phyloP scores from a whole-genome alignment of 2,113 vertebrate genomes.

The Noctilio leporinus region DNA sequence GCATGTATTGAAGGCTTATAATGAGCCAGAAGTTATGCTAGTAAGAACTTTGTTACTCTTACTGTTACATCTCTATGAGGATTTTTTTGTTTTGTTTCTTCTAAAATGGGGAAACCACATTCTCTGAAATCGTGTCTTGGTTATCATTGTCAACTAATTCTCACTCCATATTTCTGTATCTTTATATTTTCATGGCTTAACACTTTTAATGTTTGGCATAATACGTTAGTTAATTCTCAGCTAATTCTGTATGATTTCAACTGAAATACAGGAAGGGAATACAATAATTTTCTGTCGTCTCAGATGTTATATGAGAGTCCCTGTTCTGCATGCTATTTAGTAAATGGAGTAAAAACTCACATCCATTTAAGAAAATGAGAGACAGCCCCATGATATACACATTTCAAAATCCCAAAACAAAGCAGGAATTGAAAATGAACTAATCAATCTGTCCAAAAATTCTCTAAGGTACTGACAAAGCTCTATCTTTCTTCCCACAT shows the following conservation, averaged over 20 bases:
- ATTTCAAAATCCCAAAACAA: conserved; percentile 27
- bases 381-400: neutral
- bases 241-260: conserved; percentile 23
- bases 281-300: neutral
- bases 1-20: neutral
- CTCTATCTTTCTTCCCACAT: neutral
- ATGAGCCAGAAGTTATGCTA: neutral
- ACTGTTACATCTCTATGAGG: neutral
- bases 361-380: neutral
- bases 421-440: neutral
- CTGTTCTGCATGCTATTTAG: neutral
- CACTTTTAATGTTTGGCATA: conserved; percentile 1
- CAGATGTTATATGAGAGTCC: neutral
- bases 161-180: neutral
- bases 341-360: neutral
- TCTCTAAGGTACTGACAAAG: neutral
- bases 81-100: neutral
- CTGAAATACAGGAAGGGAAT: neutral
- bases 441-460: neutral
- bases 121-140: conserved; percentile 12
- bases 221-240: neutral
- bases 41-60: neutral
- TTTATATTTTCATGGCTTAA: neutral
- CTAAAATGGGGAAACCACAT: neutral
- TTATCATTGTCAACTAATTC: neutral